Evolutionary conservation across 1,140 invertebrate species (phyloP), one percentile per base, ranked within the genome.

Genomic region (Arctopsyche grandis): DNA sequence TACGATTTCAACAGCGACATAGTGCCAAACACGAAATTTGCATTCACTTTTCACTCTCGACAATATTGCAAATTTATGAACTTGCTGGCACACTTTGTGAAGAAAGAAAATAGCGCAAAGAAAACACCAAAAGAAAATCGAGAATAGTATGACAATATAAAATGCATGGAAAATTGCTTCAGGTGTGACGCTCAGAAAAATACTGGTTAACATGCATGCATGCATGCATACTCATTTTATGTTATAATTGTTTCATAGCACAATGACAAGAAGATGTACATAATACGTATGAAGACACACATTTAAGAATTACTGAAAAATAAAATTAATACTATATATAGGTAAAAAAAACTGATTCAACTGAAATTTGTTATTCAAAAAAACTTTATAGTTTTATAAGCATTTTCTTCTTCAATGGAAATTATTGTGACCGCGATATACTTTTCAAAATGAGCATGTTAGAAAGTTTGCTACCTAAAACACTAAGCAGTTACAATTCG

Each of bases 21-120:
- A 66, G 24, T 26, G 12, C 63, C 24, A 29, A 26, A 26, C 9
- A 12, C 5, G 24, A 26, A 66, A 66, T 66, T 66, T 66, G 63
- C 63, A 66, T 66, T 66, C 63, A 66, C 63, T 66, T 66, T 66
- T 66, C 63, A 26, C 24, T 66, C 63, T 26, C 63, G 19, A 22
- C 9, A 66, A 66, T 66, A 12, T 66, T 29, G 63, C 63, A 29
- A 66, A 66, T 26, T 26, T 66, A 66, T 66, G 26, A 66, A 66
- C 63, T 12, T 12, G 21, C 26, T 66, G 63, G 26, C 63, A 66
- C 24, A 66, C 63, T 66, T 66, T 9, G 14, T 12, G 26, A 66
- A 66, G 63, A 26, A 66, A 66, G 24, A 66, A 60, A 52, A 52
- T 52, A 14, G 48, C 21, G 21, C 21, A 60, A 21, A 60, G 58